Base-by-base conservation (phyloP, 2,113 vertebrate species). In the Isurus oxyrinchus region DNA sequence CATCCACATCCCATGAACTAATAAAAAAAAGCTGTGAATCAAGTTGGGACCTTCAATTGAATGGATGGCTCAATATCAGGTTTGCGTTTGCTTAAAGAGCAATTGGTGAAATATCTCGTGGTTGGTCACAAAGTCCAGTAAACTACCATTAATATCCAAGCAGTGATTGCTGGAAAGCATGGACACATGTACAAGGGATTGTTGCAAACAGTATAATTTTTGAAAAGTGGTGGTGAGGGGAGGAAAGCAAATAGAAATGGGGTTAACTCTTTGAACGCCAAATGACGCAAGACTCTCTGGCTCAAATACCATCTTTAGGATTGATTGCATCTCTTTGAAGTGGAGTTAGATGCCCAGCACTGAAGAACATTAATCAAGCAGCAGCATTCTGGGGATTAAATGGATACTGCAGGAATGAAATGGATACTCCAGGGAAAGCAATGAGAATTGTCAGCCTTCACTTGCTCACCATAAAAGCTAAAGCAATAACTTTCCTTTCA, bases 351-450 rank as follows among this genome's bases (percentile, higher is more conserved):
- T 94, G 59, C 31, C 59, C n/a, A 23, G 90, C 61, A 94, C 57
- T 63, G 90, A 94, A 40, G 90, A 94, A 94, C 59, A 94, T 94
- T 94, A 94, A 94, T 94, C 90, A 94, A 94, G 61, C 90, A 40
- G 59, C 90, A 94, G n/a, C 59, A 63, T 94, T 94, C 90, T 19
- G 21, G 59, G 90, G 90, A 94, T 63, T 94, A 63, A 94, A 63
- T 63, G 90, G 90, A 94, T 94, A 94, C 59, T 63, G 90, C 35
- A 94, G 59, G 90, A 94, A 94, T 66, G 90, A 94, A 44, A 94
- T 61, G 59, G 90, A 94, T 94, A 94, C 90, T 94, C 90, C 31
- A 94, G 90, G 59, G 90, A 63, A 66, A 63, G 44, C 16, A 21
- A 35, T 61, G 21, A n/a, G 13, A 94, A 94, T 94, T 63, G 57